Evolutionary conservation across 2,888 invertebrate species (phyloP).

Genomic region (Xestia c-nigrum): DNA sequence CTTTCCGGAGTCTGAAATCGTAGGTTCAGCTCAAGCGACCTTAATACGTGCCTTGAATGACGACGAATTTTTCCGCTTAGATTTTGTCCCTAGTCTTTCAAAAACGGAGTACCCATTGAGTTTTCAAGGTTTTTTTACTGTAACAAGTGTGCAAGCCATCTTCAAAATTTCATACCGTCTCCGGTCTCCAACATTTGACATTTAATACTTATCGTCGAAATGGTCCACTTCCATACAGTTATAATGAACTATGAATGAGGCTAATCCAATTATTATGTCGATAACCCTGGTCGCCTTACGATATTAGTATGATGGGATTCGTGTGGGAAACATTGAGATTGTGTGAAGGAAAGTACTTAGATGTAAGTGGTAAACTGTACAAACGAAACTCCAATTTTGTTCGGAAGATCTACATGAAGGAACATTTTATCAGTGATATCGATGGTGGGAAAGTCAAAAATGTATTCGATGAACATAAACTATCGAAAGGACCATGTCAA

Average conservation of each 20-base stretch:
- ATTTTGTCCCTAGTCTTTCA: not conserved
- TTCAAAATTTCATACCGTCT: conserved; percentile 36
- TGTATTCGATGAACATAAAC: not conserved
- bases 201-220: conserved; percentile 50
- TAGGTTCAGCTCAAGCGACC: not conserved
- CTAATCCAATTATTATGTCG: conserved; percentile 56
- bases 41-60: not conserved
- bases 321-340: conserved; percentile 40
- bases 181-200: conserved; percentile 47
- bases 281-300: conserved; percentile 36
- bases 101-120: too few species aligned
- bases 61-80: not conserved
- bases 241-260: conserved; percentile 60
- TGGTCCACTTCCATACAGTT: conserved; percentile 50
- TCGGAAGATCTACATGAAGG: not conserved
- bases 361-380: not conserved
- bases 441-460: not conserved
- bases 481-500: not conserved
- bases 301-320: conserved; percentile 27
- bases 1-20: not conserved
- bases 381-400: not conserved
- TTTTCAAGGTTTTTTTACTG: too few species aligned
- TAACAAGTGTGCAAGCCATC: conserved; percentile 21
- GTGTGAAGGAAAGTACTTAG: not conserved
- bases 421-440: not conserved